A percentile compares a stretch with the other conserved stretches of the same genome.
phyloP scores from a whole-genome alignment of 2,888 invertebrate species.

The Eupsilia transversa region DNA sequence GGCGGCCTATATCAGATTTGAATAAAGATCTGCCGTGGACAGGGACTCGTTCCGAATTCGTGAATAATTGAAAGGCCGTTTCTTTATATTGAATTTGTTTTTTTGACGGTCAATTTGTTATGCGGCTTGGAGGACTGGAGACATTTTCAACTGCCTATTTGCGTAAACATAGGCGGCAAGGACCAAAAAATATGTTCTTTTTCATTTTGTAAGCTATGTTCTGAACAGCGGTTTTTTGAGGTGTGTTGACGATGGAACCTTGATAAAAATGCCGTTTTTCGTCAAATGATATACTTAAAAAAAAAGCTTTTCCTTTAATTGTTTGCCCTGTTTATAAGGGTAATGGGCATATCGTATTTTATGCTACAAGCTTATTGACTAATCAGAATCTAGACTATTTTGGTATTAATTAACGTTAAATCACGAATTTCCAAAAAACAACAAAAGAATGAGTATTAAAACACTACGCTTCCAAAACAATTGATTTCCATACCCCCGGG shows the following conservation, averaged over 20 bases:
- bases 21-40: slow-evolving; percentile 79
- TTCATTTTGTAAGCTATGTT: neutral
- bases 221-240: neutral
- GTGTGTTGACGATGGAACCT: no score
- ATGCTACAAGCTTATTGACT: neutral
- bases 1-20: slow-evolving; percentile 84
- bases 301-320: no score
- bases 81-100: slow-evolving; percentile 68
- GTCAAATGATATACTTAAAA: no score
- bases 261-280: neutral
- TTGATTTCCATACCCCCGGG: slow-evolving; percentile 57
- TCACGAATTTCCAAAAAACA: neutral
- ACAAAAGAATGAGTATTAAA: neutral
- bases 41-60: slow-evolving; percentile 65
- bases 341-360: neutral
- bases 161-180: slow-evolving; percentile 24
- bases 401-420: slow-evolving; percentile 2
- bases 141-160: slow-evolving; percentile 31
- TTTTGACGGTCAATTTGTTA: slow-evolving; percentile 69
- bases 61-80: slow-evolving; percentile 69
- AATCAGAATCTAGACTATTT: neutral
- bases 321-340: no score
- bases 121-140: slow-evolving; percentile 54
- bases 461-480: slow-evolving; percentile 41
- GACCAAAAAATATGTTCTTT: slow-evolving; percentile 13